A percentile compares a stretch with the other conserved stretches of the same genome.
Conservation (phyloP, 2,797 vertebrate species). For the Siniperca undulata region DNA sequence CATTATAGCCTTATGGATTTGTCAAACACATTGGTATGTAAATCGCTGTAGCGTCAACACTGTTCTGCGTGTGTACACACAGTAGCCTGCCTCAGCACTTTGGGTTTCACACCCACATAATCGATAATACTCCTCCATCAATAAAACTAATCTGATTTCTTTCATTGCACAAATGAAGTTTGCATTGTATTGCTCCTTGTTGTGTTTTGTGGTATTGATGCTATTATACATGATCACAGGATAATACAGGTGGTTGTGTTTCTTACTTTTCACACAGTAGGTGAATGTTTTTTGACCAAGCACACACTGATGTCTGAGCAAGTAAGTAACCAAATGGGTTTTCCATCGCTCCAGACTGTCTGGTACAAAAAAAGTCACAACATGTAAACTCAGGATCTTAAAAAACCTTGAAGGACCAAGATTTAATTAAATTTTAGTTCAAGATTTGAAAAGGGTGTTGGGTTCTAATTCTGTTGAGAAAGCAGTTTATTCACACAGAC, state of each 20-base stretch:
- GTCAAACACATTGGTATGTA: slow-evolving; percentile 59
- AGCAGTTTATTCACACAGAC: neutral
- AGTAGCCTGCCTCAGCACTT: slow-evolving; percentile 73
- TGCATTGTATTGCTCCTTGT: slow-evolving; percentile 45
- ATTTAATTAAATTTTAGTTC: neutral
- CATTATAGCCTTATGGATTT: slow-evolving; percentile 71
- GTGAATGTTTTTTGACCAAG: neutral
- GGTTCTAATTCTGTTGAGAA: neutral
- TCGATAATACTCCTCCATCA: slow-evolving; percentile 53
- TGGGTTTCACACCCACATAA: slow-evolving; percentile 34
- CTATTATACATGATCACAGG: slow-evolving; percentile 10
- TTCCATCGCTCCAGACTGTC: neutral
- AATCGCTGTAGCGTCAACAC: slow-evolving; percentile 64
- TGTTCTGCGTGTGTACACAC: slow-evolving; percentile 31
- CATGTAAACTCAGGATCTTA: neutral
- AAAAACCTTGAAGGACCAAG: neutral
- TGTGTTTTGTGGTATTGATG: slow-evolving; percentile 30
- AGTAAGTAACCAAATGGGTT: neutral
- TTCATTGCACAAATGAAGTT: slow-evolving; percentile 54
- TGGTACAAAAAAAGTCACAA: neutral
- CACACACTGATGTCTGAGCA: neutral
- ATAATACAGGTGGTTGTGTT: slow-evolving; percentile 6
- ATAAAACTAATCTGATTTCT: slow-evolving; percentile 63
- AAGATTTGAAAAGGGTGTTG: neutral
- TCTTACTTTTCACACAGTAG: slow-evolving; percentile 1